Percentiles rank a stretch among this genome's conserved stretches.
Evolutionary conservation across 2,797 vertebrate species (phyloP).

Genomic region (Lepidocolaptes lacrymiger): DNA sequence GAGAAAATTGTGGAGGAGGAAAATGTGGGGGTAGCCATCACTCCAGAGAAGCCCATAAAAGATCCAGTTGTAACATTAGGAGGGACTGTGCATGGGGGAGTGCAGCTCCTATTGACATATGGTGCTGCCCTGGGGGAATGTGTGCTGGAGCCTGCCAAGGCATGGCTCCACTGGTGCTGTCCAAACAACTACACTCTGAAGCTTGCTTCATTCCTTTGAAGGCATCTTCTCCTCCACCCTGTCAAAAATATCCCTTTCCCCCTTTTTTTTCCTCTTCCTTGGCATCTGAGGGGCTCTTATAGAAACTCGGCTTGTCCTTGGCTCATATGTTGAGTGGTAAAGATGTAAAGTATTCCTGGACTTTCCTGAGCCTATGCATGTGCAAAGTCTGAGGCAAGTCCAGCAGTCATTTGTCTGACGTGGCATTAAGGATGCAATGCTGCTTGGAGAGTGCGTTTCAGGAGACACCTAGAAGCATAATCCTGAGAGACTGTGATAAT

Average conservation of each 20-base stretch:
- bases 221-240: background rate
- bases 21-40: background rate
- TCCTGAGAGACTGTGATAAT: background rate
- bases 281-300: accelerated
- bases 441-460: background rate
- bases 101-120: background rate
- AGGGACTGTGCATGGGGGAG: background rate
- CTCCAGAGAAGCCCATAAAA: background rate
- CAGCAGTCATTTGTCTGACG: background rate
- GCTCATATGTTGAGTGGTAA: background rate
- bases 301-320: background rate
- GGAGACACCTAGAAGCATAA: background rate
- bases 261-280: background rate
- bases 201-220: background rate
- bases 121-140: background rate
- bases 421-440: background rate
- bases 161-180: background rate
- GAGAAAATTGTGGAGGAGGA: background rate
- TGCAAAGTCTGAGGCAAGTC: background rate
- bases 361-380: background rate
- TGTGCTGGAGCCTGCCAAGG: background rate
- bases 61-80: background rate
- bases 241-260: background rate
- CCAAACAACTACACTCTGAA: background rate
- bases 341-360: background rate